These are phyloP conservation scores for Phlogophora meticulosa DNA, from an alignment of 2,888 invertebrate species.

Conservation along the genomic window DNA sequence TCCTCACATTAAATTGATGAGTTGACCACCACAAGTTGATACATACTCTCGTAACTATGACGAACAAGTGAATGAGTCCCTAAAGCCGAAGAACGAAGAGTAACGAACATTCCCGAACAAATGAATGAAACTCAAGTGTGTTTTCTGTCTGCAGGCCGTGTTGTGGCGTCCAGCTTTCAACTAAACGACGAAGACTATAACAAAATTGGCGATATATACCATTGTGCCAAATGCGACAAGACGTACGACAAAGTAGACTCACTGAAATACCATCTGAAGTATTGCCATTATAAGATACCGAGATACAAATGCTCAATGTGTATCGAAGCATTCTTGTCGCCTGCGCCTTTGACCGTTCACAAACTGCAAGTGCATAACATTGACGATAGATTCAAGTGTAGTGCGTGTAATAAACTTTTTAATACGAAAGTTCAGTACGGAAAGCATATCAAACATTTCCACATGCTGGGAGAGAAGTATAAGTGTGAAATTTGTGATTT, in stretches of 20 bases:
- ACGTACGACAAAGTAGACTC: constrained; percentile 70
- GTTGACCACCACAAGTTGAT: no score
- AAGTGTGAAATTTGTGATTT: constrained; percentile 82
- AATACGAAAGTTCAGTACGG: constrained; percentile 75
- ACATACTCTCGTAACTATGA: background rate
- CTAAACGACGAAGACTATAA: constrained; percentile 75
- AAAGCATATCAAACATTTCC: constrained; percentile 79
- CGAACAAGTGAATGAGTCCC: background rate
- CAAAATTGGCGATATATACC: constrained; percentile 67
- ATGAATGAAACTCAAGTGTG: constrained; percentile 46
- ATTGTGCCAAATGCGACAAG: constrained; percentile 76
- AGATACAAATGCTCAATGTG: constrained; percentile 74
- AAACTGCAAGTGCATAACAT: constrained; percentile 78
- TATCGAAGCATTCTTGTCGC: constrained; percentile 73
- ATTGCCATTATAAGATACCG: constrained; percentile 77
- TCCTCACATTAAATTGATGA: no score
- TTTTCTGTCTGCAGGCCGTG: constrained; percentile 77
- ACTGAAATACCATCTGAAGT: constrained; percentile 74
- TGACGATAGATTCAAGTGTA: constrained; percentile 81
- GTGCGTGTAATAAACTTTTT: constrained; percentile 80
- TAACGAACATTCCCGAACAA: constrained; percentile 9
- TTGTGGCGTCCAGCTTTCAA: constrained; percentile 68
- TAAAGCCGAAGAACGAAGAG: constrained; percentile 14
- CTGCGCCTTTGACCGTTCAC: constrained; percentile 73
- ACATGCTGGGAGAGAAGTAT: constrained; percentile 80